Percentiles rank a stretch among this genome's conserved stretches.
phyloP scores from a whole-genome alignment of 2,113 vertebrate genomes.

The Hepsetus odoe region DNA sequence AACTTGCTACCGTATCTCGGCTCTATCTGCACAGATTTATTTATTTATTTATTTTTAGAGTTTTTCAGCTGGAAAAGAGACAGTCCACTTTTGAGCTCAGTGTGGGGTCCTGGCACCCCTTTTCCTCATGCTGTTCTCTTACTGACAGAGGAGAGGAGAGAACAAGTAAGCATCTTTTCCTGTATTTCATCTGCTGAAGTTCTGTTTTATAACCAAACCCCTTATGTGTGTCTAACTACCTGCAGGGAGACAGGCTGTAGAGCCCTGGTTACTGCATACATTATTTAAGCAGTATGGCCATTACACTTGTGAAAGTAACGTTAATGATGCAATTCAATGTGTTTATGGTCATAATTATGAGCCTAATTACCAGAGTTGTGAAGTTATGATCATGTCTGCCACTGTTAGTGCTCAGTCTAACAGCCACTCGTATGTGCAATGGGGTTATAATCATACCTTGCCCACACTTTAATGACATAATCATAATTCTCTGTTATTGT shows the following conservation, averaged over 20 bases:
- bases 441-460: slow-evolving; percentile 16
- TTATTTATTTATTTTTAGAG: too few relatives aligned
- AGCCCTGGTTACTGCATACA: slow-evolving; percentile 34
- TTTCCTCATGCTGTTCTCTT: slow-evolving; percentile 11
- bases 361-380: slow-evolving; percentile 45
- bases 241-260: slow-evolving; percentile 24
- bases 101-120: too few relatives aligned
- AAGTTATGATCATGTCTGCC: slow-evolving; percentile 29
- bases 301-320: slow-evolving; percentile 22
- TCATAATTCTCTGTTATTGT: neutral
- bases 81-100: slow-evolving; percentile 52
- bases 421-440: slow-evolving; percentile 4
- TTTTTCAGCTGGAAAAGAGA: slow-evolving; percentile 26
- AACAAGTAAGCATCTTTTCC: neutral
- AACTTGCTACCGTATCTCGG: slow-evolving; percentile 20
- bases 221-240: neutral
- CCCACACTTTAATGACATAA: slow-evolving; percentile 18
- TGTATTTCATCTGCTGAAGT: slow-evolving; percentile 19
- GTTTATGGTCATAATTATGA: slow-evolving; percentile 47
- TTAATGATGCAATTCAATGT: slow-evolving; percentile 37
- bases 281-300: slow-evolving; percentile 32
- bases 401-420: slow-evolving; percentile 8
- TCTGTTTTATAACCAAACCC: neutral
- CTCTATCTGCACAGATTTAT: slow-evolving; percentile 26
- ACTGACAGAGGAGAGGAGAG: slow-evolving; percentile 32